Evolutionary conservation across 2,113 vertebrate species (phyloP).

Genomic region (Haemorhous mexicanus): DNA sequence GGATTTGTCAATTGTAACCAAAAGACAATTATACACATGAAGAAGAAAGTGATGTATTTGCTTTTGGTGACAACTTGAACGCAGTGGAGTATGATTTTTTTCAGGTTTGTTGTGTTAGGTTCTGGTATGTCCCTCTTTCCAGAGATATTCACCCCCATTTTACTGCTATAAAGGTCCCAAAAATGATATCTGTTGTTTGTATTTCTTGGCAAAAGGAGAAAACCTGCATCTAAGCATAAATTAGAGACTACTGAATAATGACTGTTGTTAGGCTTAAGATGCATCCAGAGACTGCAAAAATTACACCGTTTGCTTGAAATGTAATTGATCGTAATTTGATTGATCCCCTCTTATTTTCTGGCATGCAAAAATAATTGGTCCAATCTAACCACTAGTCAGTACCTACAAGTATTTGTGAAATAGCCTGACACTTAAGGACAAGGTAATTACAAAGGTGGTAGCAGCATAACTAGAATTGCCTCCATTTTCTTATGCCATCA

Average conservation of each 20-base stretch:
- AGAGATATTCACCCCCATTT: background rate
- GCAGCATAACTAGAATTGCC: background rate
- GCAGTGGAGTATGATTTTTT: background rate
- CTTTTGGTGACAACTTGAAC: background rate
- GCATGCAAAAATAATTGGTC: background rate
- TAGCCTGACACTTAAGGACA: background rate
- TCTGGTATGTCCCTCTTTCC: background rate
- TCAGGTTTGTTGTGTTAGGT: background rate
- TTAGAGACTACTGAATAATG: background rate
- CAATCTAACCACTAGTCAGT: background rate
- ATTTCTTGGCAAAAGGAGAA: background rate
- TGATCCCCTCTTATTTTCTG: background rate
- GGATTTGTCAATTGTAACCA: background rate
- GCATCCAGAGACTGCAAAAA: background rate
- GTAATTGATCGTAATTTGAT: background rate
- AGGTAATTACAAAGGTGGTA: background rate
- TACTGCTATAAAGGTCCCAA: background rate
- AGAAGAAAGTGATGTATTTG: background rate
- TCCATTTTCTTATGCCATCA: background rate
- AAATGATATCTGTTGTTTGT: background rate
- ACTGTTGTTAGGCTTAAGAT: background rate
- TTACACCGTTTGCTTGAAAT: background rate
- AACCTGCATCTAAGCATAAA: background rate
- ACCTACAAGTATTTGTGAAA: background rate
- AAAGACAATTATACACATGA: background rate